Percentiles rank a stretch among this genome's conserved stretches.
phyloP scores from a whole-genome alignment of 2,113 vertebrate species.

The Mormyrus iriodes region DNA sequence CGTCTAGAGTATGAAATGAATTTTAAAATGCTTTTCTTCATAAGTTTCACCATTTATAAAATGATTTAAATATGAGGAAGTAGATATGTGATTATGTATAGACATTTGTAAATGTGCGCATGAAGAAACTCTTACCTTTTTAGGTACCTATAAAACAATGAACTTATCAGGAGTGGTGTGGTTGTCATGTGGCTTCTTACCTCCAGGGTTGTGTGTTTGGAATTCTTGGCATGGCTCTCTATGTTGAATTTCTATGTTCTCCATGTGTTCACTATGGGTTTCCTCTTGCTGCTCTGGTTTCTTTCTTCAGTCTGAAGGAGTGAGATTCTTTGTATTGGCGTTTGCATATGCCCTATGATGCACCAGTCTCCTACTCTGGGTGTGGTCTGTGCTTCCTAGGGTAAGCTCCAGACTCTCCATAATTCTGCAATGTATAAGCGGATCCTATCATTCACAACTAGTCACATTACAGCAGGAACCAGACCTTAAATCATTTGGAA shows the following conservation, averaged over 20 bases:
- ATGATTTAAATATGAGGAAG: conserved; percentile 34
- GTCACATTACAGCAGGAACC: neutral
- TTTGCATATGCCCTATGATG: neutral
- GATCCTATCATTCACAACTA: neutral
- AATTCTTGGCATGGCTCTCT: neutral
- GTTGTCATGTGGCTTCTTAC: neutral
- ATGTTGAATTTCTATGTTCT: neutral
- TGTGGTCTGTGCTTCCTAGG: neutral
- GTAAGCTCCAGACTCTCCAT: neutral
- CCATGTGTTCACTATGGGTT: neutral
- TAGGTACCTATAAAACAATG: neutral
- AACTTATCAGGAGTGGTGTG: neutral
- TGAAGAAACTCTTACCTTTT: neutral
- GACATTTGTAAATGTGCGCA: neutral
- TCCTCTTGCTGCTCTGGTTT: neutral
- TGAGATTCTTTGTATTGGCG: neutral
- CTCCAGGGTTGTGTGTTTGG: neutral
- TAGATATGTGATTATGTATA: neutral
- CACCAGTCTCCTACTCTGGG: neutral
- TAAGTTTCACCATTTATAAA: neutral
- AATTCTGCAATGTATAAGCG: neutral
- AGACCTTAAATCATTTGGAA: neutral
- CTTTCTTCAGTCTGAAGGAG: neutral
- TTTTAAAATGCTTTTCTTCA: conserved; percentile 1
- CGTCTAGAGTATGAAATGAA: conserved; percentile 36